Conservation (phyloP, 2,888 invertebrate genomes). For the Zygaena filipendulae region DNA sequence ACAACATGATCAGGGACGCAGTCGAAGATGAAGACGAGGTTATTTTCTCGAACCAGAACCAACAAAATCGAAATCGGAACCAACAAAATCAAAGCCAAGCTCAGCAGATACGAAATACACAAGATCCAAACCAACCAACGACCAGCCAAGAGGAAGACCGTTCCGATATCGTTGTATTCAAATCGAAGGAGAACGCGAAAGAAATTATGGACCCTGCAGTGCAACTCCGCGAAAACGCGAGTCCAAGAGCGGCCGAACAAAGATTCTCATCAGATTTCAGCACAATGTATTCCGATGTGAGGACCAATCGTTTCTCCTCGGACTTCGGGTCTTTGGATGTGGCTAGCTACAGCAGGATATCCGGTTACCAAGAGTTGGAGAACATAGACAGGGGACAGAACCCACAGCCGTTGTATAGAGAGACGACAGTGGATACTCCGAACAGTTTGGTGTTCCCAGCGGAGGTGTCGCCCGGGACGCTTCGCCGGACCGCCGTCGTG, state of each 20-base stretch:
- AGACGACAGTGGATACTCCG: conserved; percentile 60
- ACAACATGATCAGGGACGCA: conserved; percentile 53
- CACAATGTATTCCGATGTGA: conserved; percentile 24
- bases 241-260: conserved; percentile 18
- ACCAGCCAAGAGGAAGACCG: conserved; percentile 38
- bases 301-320: conserved; percentile 35
- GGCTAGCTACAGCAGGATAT: conserved; percentile 29
- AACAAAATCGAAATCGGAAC: too few relatives aligned
- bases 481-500: conserved; percentile 46
- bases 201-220: conserved; percentile 48
- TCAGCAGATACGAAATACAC: conserved; percentile 5
- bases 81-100: conserved; percentile 14
- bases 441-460: conserved; percentile 39
- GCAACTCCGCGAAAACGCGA: conserved; percentile 28
- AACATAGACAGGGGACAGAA: conserved; percentile 44
- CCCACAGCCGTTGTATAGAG: conserved; percentile 66
- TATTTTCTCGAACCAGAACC: conserved; percentile 57
- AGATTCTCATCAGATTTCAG: conserved; percentile 46
- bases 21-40: conserved; percentile 68
- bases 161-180: conserved; percentile 50
- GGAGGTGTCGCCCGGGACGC: conserved; percentile 45
- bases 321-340: conserved; percentile 45
- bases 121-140: conserved; percentile 12
- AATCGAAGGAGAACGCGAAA: conserved; percentile 42
- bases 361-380: conserved; percentile 49